Conservation (phyloP, 2,113 vertebrate species). For the Neogale vison region DNA sequence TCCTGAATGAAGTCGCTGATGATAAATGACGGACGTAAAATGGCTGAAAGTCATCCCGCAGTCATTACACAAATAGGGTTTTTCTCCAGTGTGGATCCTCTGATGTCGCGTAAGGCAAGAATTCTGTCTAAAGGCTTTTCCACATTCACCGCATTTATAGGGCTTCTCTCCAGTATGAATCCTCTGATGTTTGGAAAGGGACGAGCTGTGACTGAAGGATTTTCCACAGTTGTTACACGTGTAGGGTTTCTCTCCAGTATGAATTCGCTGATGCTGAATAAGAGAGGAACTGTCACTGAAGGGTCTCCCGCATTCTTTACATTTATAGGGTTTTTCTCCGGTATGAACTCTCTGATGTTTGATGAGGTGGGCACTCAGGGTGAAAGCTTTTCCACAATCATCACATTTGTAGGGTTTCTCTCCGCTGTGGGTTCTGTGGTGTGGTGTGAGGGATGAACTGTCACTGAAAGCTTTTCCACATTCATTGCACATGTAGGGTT, state of each 20-base stretch:
- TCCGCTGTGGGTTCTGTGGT: conserved; percentile 31
- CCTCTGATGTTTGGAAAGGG: conserved; percentile 78
- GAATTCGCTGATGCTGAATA: conserved; percentile 79
- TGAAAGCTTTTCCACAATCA: conserved; percentile 62
- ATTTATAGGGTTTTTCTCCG: conserved; percentile 75
- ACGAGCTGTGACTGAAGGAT: conserved; percentile 77
- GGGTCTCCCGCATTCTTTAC: conserved; percentile 75
- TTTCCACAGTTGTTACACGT: conserved; percentile 77
- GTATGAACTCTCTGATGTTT: conserved; percentile 77
- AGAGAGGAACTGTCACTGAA: conserved; percentile 79
- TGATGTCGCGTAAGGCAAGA: conserved; percentile 77
- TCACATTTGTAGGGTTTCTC: conserved; percentile 67
- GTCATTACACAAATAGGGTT: conserved; percentile 73
- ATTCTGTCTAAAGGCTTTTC: conserved; percentile 77
- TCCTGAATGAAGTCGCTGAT: conserved; percentile 78
- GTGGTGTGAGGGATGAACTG: conserved; percentile 49
- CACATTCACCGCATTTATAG: conserved; percentile 78
- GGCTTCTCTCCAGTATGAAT: conserved; percentile 82
- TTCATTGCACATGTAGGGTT: conserved; percentile 66
- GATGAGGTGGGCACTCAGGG: conserved; percentile 47
- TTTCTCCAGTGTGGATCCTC: conserved; percentile 80
- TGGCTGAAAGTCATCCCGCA: conserved; percentile 78
- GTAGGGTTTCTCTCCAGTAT: conserved; percentile 79
- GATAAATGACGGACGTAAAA: conserved; percentile 73
- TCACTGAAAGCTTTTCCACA: conserved; percentile 71